Base-by-base conservation (phyloP, 2,888 invertebrate species). In the Sturmia bella region DNA sequence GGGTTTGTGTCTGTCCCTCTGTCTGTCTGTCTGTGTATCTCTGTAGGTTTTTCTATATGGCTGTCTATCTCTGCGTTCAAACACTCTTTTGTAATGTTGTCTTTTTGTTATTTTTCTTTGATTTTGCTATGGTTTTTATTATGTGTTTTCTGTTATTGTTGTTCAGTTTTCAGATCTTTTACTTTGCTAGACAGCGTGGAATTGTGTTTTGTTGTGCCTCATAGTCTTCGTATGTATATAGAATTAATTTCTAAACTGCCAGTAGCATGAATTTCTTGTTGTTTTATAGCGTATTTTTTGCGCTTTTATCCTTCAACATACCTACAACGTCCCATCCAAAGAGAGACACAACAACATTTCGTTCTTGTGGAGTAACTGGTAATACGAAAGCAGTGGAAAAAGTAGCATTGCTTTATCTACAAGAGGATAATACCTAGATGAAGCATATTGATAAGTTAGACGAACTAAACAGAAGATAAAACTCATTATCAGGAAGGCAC, bases 141-240 rank as follows among this genome's bases (percentile, higher is more conserved):
- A 45, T 64, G 7, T 63, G n/a, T 15, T 15, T 17, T 19, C 37
- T 66, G 74, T 59, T 70, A 61, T 50, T 66, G 59, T 52, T 19
- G 69, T 72, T 66, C 43, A 37, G 63, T 73, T 82, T 72, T 61
- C 64, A 72, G 70, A 66, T 80, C 64, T 48, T 77, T 64, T 52
- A 59, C 77, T 70, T 69, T 77, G 70, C 74, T 70, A 82, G 82
- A 82, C 82, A 82, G 78, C 74, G 45, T 82, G 82, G 78, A 70
- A 74, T 77, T 77, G 72, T 59, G 27, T 64, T 57, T 73, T 32
- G 17, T 54, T 61, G 32, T 63, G 43, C 19, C 43, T 27, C 32
- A 41, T 21, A 41, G 59, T 39, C 50, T 45, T 66, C 39, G 48
- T 27, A 15, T 19, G 48, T 27, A 15, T 19, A 69, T 21, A 72